Conservation (phyloP, 2,797 vertebrate genomes). For the Myoxocephalus aenaeus region DNA sequence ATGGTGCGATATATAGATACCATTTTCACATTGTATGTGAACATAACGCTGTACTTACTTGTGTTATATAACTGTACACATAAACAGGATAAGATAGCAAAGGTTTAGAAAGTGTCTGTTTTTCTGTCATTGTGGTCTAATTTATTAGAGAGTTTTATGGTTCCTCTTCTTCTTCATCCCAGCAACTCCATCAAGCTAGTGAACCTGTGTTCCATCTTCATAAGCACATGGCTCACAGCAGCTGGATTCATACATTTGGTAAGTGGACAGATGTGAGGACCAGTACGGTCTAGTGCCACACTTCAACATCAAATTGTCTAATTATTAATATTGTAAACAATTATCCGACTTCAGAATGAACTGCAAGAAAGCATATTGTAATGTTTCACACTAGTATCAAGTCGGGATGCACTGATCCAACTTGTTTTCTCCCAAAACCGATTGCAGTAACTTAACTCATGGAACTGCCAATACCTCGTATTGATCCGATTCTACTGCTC, state of each 20-base stretch:
- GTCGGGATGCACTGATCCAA: neutral
- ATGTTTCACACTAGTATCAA: neutral
- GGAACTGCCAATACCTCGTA: neutral
- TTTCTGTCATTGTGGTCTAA: constrained; percentile 24
- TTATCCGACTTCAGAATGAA: neutral
- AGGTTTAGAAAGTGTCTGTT: neutral
- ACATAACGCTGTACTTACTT: neutral
- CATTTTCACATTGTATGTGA: neutral
- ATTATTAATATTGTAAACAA: neutral
- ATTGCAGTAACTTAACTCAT: neutral
- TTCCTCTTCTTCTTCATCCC: constrained; percentile 29
- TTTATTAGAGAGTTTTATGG: constrained; percentile 22
- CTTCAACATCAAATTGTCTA: neutral
- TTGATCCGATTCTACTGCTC: neutral
- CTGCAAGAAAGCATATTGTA: neutral
- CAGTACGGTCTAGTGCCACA: neutral
- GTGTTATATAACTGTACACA: neutral
- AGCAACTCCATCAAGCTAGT: constrained; percentile 91
- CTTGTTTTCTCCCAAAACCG: neutral
- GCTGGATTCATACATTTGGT: constrained; percentile 99
- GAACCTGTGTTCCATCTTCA: constrained; percentile 99
- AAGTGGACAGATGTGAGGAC: constrained; percentile 74
- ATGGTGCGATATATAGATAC: neutral
- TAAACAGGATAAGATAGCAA: neutral
- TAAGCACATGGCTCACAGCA: constrained; percentile 99